Evolutionary conservation across 2,797 vertebrate genomes (phyloP), one percentile per base, ranked within the genome.

Genomic region (Rhyacichthys aspro): DNA sequence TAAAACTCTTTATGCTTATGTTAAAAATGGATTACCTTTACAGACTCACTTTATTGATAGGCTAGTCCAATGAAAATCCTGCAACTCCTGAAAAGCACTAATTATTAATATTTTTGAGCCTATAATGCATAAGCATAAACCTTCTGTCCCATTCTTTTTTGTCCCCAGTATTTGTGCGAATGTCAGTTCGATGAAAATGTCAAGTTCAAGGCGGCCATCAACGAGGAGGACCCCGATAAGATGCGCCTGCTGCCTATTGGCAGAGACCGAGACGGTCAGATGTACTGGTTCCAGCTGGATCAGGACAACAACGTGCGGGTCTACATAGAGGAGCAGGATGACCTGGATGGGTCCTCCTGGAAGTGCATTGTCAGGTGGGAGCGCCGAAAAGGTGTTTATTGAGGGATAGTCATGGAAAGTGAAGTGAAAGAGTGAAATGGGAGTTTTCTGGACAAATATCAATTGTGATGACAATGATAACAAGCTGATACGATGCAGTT

Each of bases 141-240:
- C 9, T 12, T 45, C 2, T 45, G 17, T 17, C n/a, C 7, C 15
- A 3, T 3, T 43, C 6, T 7, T 15, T 17, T 54, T n/a, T n/a
- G n/a, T 81, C 89, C 5, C 14, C 83, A 99, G 98, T 96, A 98
- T 85, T 92, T 99, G 79, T 99, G 97, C 0, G 98, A 99, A 83
- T 95, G 94, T 86, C 98, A 99, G 85, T 99, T 99, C 86, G 98
- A 99, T 64, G 98, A 99, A 79, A 99, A 99, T 78, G 91, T 98
- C 0, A 99, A 98, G 88, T 99, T 99, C 72, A 99, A 98, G 89
- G 96, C 94, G 0, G 93, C 94, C 54, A 95, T 98, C 87, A 99
- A 99, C 0, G 97, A 99, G 76, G 96, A 99, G 67, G 97, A 99
- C 62, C 95, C 95, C 0, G 97, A 99, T 4, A 93, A 95, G 49